Conservation (phyloP, 2,888 invertebrate species). For the Mythimna pallens region DNA sequence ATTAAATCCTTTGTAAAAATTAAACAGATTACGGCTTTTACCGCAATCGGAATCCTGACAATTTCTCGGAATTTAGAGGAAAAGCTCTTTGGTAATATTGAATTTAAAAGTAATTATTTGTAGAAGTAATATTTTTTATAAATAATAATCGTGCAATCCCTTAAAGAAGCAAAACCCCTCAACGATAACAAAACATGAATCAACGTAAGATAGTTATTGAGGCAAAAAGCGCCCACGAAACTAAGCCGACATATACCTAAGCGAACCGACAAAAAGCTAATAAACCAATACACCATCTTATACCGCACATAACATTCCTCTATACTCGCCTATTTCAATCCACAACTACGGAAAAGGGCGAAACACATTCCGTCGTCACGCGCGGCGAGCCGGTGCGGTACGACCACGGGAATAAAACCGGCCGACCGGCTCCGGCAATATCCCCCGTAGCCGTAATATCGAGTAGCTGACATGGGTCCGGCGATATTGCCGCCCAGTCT, state of each 20-base stretch:
- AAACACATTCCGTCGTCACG: conserved; percentile 27
- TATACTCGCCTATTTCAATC: conserved; percentile 18
- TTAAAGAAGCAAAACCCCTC: not conserved
- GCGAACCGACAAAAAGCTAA: conserved; percentile 20
- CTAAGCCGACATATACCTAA: not conserved
- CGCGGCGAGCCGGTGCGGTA: conserved; percentile 23
- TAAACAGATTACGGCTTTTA: conserved; percentile 4
- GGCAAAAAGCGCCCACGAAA: not conserved
- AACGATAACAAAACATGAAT: not conserved
- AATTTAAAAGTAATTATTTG: not conserved
- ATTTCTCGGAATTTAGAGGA: not conserved
- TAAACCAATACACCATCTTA: conserved; percentile 19
- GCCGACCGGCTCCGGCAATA: conserved; percentile 45
- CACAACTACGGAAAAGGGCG: conserved; percentile 9
- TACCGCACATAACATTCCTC: conserved; percentile 22
- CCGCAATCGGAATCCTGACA: not conserved
- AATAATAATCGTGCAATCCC: not conserved
- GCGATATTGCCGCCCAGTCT: conserved; percentile 70
- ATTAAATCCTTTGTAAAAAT: conserved; percentile 22
- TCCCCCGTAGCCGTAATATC: conserved; percentile 48
- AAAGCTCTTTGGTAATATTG: not conserved
- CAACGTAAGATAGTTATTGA: not conserved
- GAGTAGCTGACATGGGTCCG: conserved; percentile 77
- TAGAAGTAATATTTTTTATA: not conserved
- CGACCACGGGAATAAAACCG: conserved; percentile 37